A percentile compares a stretch with the other conserved stretches of the same genome.
These are phyloP conservation scores for Rotaria socialis DNA, from an alignment of 2,888 invertebrate species.

Conservation along the genomic window DNA sequence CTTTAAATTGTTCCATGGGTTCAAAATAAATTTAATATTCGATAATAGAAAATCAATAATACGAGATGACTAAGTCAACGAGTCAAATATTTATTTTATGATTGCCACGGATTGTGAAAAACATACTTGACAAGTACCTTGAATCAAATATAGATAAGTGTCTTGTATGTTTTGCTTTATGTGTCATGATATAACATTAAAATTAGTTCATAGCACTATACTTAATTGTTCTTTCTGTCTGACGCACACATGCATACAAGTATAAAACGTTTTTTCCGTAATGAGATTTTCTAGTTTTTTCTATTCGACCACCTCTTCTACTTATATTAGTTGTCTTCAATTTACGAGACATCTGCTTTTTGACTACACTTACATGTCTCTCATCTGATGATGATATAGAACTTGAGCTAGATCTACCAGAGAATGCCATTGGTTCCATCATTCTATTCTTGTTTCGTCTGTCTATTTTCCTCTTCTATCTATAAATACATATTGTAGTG, in stretches of 20 bases:
- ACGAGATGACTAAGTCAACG: no score
- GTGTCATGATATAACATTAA: background rate
- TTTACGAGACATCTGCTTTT: background rate
- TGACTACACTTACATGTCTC: background rate
- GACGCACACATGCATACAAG: background rate
- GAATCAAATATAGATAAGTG: no score
- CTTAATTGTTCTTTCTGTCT: background rate
- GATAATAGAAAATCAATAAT: no score
- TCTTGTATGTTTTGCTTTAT: no score
- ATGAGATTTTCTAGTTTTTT: background rate
- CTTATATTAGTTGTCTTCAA: background rate
- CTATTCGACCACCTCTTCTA: background rate
- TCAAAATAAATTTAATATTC: no score
- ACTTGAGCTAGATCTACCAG: no score
- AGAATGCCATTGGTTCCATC: no score
- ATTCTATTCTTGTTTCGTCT: background rate
- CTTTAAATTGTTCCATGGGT: no score
- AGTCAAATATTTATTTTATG: no score
- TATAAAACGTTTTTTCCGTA: background rate
- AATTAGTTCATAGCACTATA: background rate
- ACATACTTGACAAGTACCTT: no score
- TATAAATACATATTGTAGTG: background rate
- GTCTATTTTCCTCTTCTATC: background rate
- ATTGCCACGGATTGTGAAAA: no score
- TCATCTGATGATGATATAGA: background rate